These are phyloP conservation scores for Drosophila murphyi DNA, from an alignment of 1,140 invertebrate genomes.

Conservation along the genomic window DNA sequence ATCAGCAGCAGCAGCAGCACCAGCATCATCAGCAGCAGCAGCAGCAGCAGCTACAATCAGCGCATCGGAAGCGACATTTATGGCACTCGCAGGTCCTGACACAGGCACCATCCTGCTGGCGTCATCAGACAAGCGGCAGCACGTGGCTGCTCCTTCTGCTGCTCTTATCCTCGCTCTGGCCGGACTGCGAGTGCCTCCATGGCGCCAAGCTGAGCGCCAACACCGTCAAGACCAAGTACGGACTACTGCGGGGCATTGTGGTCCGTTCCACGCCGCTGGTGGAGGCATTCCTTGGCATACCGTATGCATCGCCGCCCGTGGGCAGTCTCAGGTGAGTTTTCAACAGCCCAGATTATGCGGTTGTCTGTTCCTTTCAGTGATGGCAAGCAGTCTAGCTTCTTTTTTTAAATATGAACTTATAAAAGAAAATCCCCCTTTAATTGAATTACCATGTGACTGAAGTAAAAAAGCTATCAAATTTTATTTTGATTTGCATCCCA, in stretches of 20 bases:
- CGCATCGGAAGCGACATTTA: slow-evolving; percentile 22
- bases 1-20: slow-evolving; percentile 35
- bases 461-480: no score
- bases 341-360: slow-evolving; percentile 21
- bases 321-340: slow-evolving; percentile 83
- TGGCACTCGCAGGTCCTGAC: slow-evolving; percentile 33
- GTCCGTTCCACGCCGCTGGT: slow-evolving; percentile 91
- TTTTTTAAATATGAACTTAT: no score
- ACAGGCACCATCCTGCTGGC: slow-evolving; percentile 37
- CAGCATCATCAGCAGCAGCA: slow-evolving; percentile 28
- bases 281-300: slow-evolving; percentile 97
- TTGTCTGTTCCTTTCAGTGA: background rate
- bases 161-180: slow-evolving; percentile 69
- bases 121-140: slow-evolving; percentile 40
- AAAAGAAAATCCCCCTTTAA: no score
- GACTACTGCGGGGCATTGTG: slow-evolving; percentile 92
- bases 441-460: no score
- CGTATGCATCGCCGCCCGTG: slow-evolving; percentile 90
- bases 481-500: no score
- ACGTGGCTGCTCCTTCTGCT: slow-evolving; percentile 62
- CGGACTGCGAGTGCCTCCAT: slow-evolving; percentile 75
- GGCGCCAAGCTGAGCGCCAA: slow-evolving; percentile 90
- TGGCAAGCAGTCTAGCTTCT: background rate
- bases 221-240: slow-evolving; percentile 94
- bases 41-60: slow-evolving; percentile 29